Evolutionary conservation across 2,797 vertebrate genomes (phyloP).

Genomic region (Sciurus vulgaris): DNA sequence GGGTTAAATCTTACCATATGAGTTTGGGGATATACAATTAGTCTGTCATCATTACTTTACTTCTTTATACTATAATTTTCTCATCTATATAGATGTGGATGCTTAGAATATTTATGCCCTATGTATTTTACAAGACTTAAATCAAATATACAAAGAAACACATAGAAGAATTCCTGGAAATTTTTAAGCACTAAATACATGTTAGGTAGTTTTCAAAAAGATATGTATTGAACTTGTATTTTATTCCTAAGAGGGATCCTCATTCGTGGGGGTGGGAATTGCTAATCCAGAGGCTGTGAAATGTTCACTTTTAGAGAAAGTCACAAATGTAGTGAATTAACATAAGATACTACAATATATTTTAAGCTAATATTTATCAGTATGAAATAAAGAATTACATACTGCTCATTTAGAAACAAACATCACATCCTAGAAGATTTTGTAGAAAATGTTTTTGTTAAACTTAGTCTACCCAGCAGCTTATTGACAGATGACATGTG

Average conservation of each 20-base stretch:
- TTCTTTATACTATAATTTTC: not conserved
- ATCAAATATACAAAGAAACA: not conserved
- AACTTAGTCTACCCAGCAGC: not conserved
- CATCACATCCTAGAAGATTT: not conserved
- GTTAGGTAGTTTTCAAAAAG: not conserved
- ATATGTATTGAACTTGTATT: not conserved
- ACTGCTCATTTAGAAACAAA: not conserved
- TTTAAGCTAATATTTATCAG: not conserved
- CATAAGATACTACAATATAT: not conserved
- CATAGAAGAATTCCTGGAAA: not conserved
- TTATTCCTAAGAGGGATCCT: not conserved
- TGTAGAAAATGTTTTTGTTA: not conserved
- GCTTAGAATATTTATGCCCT: not conserved
- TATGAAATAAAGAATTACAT: not conserved
- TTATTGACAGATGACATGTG: not conserved
- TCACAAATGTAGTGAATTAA: not conserved
- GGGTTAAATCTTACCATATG: rapidly evolving
- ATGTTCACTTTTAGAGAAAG: not conserved
- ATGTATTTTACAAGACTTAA: not conserved
- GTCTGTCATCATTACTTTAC: not conserved
- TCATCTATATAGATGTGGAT: not conserved
- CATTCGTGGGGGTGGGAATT: not conserved
- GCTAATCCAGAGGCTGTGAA: not conserved
- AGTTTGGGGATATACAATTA: not conserved
- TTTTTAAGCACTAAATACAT: not conserved